Evolutionary conservation across 2,888 invertebrate genomes (phyloP), one percentile per base, ranked within the genome.

Genomic region (Lasioglossum marginatum): DNA sequence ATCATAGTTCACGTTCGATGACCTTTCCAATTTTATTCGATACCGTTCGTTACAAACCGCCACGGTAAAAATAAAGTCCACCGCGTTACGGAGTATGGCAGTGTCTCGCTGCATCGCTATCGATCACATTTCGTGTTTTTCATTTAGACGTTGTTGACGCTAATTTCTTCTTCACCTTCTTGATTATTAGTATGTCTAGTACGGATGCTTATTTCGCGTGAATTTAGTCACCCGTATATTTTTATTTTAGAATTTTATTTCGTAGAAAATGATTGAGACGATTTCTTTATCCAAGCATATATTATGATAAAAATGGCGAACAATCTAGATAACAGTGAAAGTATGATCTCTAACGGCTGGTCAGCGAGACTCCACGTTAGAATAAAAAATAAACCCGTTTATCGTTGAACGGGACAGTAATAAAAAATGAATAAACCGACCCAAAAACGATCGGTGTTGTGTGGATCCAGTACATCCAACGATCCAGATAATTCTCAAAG

Each of bases 401-500:
- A n/a, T 8, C 3, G 52, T 8, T 10, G n/a, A 27, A 23, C n/a
- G 12, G 4, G 14, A n/a, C 27, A 12, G 27, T 27, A n/a, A 27
- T 27, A n/a, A 27, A n/a, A 60, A 14, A 12, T 4, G 14, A 31
- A 63, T 16, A 14, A 48, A 27, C 12, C 37, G 16, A 37, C 34
- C 23, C 23, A 4, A 19, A 71, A 60, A 34, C 37, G 45, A 73
- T 66, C 43, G 40, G 16, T 40, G 19, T 57, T 16, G 16, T 5
- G 23, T 66, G 10, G 63, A 40, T 43, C 43, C 72, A 45, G 12
- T 45, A 79, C 63, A 79, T 75, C 72, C 88, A 82, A 86, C 78
- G 88, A 91, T 91, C 90, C 90, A 90, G 90, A 91, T 91, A 91
- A 91, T 91, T 90, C 90, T 91, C 88, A 74, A 66, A 79, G 88